Base-by-base conservation (phyloP, 2,888 invertebrate genomes). In the Meliscaeva auricollis region DNA sequence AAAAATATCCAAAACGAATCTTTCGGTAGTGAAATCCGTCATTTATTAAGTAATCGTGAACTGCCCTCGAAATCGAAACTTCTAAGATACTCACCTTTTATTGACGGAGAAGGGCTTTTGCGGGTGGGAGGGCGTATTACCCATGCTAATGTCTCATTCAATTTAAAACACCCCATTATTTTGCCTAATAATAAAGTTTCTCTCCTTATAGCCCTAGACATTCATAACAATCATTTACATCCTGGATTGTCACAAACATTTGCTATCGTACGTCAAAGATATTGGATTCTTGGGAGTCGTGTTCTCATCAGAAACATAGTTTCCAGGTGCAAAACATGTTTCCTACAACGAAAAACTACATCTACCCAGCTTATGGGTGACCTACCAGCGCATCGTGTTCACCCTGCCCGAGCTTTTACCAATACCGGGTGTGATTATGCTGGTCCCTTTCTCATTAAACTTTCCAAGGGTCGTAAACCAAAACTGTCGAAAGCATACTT, bases 351-450 rank as follows among this genome's bases (percentile, higher is more conserved):
- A 17, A 48, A 48, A 48, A 17, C 48, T 8, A 48, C 48, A 3
- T 48, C 38, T 11, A 58, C 4, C 4, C 20, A 35, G 35, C 35
- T 38, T 2, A 38, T 58, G 58, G 35, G 54, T 32, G 38, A 38
- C 0, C 7, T 58, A 15, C 58, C 46, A 46, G 17, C 46, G 6
- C 46, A 46, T 46, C 46, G 46, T 13, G 46, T 46, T 46, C 15
- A 15, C 6, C 56, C 32, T 11, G 35, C 56, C 30, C 35, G 56
- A 11, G 7, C 56, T 0, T 56, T 56, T 20, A 13, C 35, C 0
- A 56, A 56, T 9, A 56, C 56, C 9, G 56, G 56, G 9, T 32
- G 32, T 15, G 56, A 56, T 46, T 56, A 35, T 20, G 35, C 56
- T 11, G 56, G 56, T 0, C 35, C 56, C 0, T 30, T 54, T 54